Evolutionary conservation across 1,140 invertebrate species (phyloP), one percentile per base, ranked within the genome.

Genomic region (Cyclina sinensis): DNA sequence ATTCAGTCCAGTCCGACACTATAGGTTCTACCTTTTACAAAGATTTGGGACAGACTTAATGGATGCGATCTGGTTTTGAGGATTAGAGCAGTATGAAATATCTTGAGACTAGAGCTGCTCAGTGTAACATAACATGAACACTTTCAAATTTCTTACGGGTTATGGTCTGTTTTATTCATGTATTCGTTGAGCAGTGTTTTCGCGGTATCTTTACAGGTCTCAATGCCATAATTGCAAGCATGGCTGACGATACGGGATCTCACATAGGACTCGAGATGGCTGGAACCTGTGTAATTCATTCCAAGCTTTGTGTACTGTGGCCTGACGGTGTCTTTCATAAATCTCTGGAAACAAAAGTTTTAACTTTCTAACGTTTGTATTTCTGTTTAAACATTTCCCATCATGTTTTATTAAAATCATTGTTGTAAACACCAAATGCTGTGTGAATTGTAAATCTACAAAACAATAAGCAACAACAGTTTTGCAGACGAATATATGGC

Each of bases 251-350:
- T 82, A 0, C 54, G 18, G n/a, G 90, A 88, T n/a, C 90, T 79
- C 14, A 89, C 73, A 84, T 91, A 91, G 86, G 91, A 90, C 37
- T 92, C 37, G 21, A 92, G 16, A 86, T 92, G 91, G 21, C 62
- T 18, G 0, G 91, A 78, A 21, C 86, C 73, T 54, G 91, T 91
- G 46, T 88, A 89, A 54, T 91, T 89, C 54, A 93, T 51, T 0
- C 89, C 87, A 32, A 89, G 59, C 43, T 78, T 43, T 18, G 82
- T 39, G 65, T 88, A 92, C n/a, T 90, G 86, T 14, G 37, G 48
- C 32, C 51, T 54, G 3, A 92, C 78, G 30, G 84, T 87, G 39
- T 54, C 46, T 43, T 27, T 27, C 87, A 92, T 91, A 43, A 91
- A 89, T 48, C 82, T 82, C 90, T 91, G 78, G 24, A 80, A 80